Conservation (phyloP, 92 coral and sea anemone genomes). For the Epizoanthus ramosus region DNA sequence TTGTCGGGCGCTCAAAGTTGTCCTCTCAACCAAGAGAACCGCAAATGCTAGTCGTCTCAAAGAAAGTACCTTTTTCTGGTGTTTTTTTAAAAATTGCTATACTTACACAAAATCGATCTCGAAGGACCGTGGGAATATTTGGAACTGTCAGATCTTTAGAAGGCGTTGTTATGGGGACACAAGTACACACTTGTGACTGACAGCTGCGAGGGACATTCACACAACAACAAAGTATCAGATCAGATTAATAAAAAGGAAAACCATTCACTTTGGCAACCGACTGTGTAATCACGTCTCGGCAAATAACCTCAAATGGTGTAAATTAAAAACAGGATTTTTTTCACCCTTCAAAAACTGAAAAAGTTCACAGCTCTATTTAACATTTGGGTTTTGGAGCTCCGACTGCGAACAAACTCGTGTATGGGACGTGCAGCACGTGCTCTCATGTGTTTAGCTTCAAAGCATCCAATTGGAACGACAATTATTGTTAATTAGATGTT, state of each 20-base stretch:
- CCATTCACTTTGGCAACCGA: constrained; percentile 4
- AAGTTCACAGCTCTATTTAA: not conserved
- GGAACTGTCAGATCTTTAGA: constrained; percentile 33
- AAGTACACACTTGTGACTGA: constrained; percentile 33
- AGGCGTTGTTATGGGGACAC: constrained; percentile 33
- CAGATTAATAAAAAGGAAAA: not conserved
- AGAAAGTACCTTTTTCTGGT: not conserved
- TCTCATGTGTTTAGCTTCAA: not conserved
- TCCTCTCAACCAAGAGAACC: not conserved
- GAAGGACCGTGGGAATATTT: constrained; percentile 37
- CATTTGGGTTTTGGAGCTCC: not conserved
- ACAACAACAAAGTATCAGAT: constrained; percentile 21
- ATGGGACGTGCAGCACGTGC: not conserved
- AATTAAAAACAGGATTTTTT: not conserved
- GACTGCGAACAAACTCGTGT: not conserved
- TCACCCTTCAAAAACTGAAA: not conserved
- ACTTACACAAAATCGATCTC: not conserved
- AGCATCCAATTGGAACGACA: constrained; percentile 10
- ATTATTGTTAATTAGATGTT: not conserved
- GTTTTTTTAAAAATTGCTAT: not conserved
- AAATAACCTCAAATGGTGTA: constrained; percentile 25
- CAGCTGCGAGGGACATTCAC: constrained; percentile 15
- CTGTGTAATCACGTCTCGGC: constrained; percentile 8
- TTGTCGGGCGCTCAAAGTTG: not conserved
- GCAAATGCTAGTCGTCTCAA: not conserved